phyloP scores from a whole-genome alignment of 2,113 vertebrate species.

The Myiagra hebetior region DNA sequence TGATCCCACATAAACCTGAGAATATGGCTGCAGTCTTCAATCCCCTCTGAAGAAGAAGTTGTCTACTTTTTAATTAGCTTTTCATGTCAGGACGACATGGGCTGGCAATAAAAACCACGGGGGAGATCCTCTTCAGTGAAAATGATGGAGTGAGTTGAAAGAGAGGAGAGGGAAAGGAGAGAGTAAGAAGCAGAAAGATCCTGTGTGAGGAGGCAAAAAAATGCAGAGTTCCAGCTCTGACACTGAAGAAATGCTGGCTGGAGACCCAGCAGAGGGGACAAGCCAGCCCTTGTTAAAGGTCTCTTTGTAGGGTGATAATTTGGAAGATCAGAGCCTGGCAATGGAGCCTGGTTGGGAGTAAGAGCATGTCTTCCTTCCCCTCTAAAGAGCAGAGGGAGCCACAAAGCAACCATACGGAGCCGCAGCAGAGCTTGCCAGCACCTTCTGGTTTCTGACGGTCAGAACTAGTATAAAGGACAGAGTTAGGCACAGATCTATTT shows the following conservation, averaged over 20 bases:
- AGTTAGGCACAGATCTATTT: not conserved
- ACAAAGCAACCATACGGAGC: slow-evolving; percentile 10
- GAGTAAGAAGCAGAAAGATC: not conserved
- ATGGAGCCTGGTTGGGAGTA: not conserved
- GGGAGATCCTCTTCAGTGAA: not conserved
- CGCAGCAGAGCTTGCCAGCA: not conserved
- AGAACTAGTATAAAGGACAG: not conserved
- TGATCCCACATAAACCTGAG: not conserved
- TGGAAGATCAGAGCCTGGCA: slow-evolving; percentile 36
- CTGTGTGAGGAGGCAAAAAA: not conserved
- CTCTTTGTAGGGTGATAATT: slow-evolving; percentile 43
- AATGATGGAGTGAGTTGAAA: not conserved
- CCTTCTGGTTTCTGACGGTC: slow-evolving; percentile 29
- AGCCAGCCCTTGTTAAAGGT: slow-evolving; percentile 14
- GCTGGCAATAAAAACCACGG: not conserved
- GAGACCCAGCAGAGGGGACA: not conserved
- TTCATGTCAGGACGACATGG: not conserved
- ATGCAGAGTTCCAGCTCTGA: not conserved
- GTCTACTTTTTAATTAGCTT: not conserved
- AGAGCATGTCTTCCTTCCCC: not conserved
- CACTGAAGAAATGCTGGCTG: not conserved
- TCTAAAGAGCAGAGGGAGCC: slow-evolving; percentile 22
- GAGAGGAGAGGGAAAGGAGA: not conserved
- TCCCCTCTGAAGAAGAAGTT: not conserved
- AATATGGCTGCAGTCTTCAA: not conserved